Percentiles rank a stretch among this genome's conserved stretches.
phyloP scores from a whole-genome alignment of 2,888 invertebrate species.

The Drosophila rubida region DNA sequence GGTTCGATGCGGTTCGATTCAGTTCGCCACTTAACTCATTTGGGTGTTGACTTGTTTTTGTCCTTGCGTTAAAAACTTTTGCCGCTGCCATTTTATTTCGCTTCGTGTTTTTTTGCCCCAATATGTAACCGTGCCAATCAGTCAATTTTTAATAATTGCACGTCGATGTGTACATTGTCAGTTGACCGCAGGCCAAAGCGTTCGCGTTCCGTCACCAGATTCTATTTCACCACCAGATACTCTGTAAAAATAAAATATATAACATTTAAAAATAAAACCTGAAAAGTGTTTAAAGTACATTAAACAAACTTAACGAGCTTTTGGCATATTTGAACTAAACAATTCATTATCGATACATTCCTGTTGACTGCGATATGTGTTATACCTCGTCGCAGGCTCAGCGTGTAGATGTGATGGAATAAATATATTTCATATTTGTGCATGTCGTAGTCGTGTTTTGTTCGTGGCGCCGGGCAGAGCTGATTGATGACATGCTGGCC shows the following conservation, averaged over 20 bases:
- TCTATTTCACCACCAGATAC: conserved; percentile 20
- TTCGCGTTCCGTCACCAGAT: neutral
- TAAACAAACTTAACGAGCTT: too few species aligned
- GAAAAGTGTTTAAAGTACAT: too few species aligned
- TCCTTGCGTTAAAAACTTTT: conserved; percentile 4
- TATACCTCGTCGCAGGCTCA: neutral
- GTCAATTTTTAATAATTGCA: conserved; percentile 70
- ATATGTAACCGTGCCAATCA: conserved; percentile 54
- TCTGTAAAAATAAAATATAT: conserved; percentile 8
- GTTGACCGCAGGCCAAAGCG: conserved; percentile 40
- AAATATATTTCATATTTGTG: conserved; percentile 61
- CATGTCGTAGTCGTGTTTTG: conserved; percentile 65
- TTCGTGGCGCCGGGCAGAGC: conserved; percentile 38
- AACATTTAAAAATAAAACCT: neutral
- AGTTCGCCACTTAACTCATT: conserved; percentile 70
- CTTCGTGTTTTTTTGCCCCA: neutral
- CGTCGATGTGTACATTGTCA: conserved; percentile 56
- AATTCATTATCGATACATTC: too few species aligned
- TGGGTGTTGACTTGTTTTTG: conserved; percentile 45
- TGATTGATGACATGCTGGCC: conserved; percentile 71
- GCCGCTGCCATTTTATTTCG: conserved; percentile 3
- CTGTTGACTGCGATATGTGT: neutral
- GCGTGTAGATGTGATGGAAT: conserved; percentile 22
- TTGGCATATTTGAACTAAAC: too few species aligned
- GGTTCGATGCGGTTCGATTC: conserved; percentile 53